Evolutionary conservation across 2,113 vertebrate genomes (phyloP).

Genomic region (Gambusia holbrooki): DNA sequence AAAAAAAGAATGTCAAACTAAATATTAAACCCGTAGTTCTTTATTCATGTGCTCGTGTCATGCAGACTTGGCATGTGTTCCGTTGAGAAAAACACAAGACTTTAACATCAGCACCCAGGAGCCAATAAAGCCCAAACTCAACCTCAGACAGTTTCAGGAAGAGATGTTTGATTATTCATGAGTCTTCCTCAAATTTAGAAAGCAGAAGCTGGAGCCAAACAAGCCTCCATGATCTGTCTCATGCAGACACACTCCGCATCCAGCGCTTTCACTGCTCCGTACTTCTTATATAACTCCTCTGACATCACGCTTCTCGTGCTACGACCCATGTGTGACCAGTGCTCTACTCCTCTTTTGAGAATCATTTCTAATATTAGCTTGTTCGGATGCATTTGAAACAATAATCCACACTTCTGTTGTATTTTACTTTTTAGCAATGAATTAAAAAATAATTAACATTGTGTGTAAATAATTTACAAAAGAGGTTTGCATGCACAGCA

Average conservation of each 20-base stretch:
- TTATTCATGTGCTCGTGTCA: slow-evolving; percentile 68
- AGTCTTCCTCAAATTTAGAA: slow-evolving; percentile 58
- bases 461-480: background rate
- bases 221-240: slow-evolving; percentile 54
- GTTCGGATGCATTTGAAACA: background rate
- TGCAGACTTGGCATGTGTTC: slow-evolving; percentile 53
- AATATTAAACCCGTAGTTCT: slow-evolving; percentile 55
- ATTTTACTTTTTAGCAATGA: background rate
- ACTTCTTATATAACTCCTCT: slow-evolving; percentile 78
- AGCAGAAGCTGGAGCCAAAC: slow-evolving; percentile 34
- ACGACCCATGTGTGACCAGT: slow-evolving; percentile 71
- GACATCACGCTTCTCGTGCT: slow-evolving; percentile 69
- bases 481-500: background rate
- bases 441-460: background rate
- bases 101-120: slow-evolving; percentile 21
- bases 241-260: slow-evolving; percentile 60
- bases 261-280: slow-evolving; percentile 67
- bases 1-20: slow-evolving; percentile 32
- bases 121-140: slow-evolving; percentile 30
- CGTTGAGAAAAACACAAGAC: slow-evolving; percentile 39
- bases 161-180: slow-evolving; percentile 61
- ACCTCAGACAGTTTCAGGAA: slow-evolving; percentile 34
- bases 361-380: slow-evolving; percentile 9
- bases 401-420: background rate
- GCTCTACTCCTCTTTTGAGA: slow-evolving; percentile 34